Base-by-base conservation (phyloP, 2,797 vertebrate genomes). In the Chelon auratus region DNA sequence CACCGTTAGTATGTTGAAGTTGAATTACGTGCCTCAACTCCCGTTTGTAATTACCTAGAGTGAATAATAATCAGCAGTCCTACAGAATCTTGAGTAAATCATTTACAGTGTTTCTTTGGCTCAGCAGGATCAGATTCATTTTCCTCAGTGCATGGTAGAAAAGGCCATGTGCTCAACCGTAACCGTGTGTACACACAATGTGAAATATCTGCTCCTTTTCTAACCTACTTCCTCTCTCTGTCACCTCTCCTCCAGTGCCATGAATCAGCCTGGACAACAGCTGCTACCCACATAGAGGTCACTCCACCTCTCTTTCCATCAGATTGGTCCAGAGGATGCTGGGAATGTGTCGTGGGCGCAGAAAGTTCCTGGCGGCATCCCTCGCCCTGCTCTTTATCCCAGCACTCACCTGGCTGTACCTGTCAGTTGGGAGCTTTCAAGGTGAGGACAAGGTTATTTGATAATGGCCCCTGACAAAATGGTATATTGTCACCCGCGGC, bases 311-410 rank as follows among this genome's bases (percentile, higher is more conserved):
- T 94, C 85, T 86, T 91, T 90, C 88, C 62, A 43, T 72, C 73
- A 36, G 63, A 86, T 78, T 76, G 81, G 86, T 83, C 76, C 95
- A 94, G 95, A 98, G 95, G 95, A 99, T 99, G 97, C 96, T 99
- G 94, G 97, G 97, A 93, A 96, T 99, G 95, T 99, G 97, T 94
- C 96, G 98, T 70, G 97, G 98, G 89, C 96, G 97, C 95, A 95
- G 97, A 95, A 99, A 98, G 94, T 98, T 99, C 95, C 93, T 99
- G 94, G 96, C 94, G 91, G 97, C 96, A 86, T 96, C 96, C 62
- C 87, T 98, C 75, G 96, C 95, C 30, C 84, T 97, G 83, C 95
- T 99, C 75, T 98, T 98, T 84, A 96, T 99, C 88, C 97, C 98
- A 13, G 97, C 97, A 0, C 63, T 99, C 87, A 99, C 95, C n/a